A percentile compares a stretch with the other conserved stretches of the same genome.
phyloP scores from a whole-genome alignment of 1,140 invertebrate genomes.

The Lordiphosa clarofinis region DNA sequence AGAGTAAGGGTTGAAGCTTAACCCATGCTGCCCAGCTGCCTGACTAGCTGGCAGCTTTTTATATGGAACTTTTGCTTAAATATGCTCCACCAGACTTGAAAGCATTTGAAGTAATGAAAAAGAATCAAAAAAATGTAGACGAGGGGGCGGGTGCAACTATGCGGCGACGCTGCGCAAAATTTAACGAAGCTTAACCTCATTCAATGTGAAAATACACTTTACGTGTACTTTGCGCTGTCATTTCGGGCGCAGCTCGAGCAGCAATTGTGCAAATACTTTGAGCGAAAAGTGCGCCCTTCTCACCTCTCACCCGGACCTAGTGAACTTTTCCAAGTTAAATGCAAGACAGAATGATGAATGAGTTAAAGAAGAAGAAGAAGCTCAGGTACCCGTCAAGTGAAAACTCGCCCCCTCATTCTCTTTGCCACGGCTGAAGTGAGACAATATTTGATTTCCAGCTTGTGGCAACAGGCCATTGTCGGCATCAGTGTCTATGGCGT shows the following conservation, averaged over 20 bases:
- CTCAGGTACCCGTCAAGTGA: conserved; percentile 18
- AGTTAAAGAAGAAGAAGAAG: conserved; percentile 22
- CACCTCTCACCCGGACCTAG: conserved; percentile 14
- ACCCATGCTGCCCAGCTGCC: conserved; percentile 24
- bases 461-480: conserved; percentile 8
- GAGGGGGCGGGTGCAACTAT: conserved; percentile 6
- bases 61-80: conserved; percentile 60
- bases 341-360: conserved; percentile 68
- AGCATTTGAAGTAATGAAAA: conserved; percentile 72
- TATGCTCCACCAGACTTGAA: conserved; percentile 70
- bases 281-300: conserved; percentile 18
- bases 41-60: conserved; percentile 32
- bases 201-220: conserved; percentile 76
- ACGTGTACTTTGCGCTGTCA: conserved; percentile 75
- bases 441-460: conserved; percentile 52
- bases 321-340: conserved; percentile 61
- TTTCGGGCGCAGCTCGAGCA: conserved; percentile 71
- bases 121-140: conserved; percentile 43
- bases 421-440: neutral
- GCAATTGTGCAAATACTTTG: conserved; percentile 77
- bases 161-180: conserved; percentile 55
- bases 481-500: neutral
- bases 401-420: neutral
- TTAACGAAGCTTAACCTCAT: conserved; percentile 78
- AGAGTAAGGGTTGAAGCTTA: conserved; percentile 53